These are phyloP conservation scores for Melanotaenia trifasciata DNA, from an alignment of 2,797 vertebrate species.

Conservation along the genomic window DNA sequence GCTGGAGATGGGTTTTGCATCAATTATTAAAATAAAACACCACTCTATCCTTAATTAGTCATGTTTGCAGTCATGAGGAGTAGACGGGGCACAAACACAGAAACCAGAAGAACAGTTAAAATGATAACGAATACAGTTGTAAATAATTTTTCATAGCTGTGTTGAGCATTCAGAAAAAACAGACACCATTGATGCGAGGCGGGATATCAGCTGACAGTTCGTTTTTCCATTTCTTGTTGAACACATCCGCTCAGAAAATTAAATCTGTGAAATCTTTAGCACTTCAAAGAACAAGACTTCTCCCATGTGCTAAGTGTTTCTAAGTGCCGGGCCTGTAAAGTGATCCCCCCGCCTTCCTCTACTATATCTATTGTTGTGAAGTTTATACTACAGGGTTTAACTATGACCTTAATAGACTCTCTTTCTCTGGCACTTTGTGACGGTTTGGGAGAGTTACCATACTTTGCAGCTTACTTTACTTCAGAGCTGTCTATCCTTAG, in stretches of 20 bases:
- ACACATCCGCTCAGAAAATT: slow-evolving; percentile 39
- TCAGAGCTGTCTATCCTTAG: slow-evolving; percentile 64
- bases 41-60: slow-evolving; percentile 24
- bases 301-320: slow-evolving; percentile 45
- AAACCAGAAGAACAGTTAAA: slow-evolving; percentile 17
- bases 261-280: slow-evolving; percentile 31
- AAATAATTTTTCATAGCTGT: slow-evolving; percentile 28
- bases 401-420: slow-evolving; percentile 65
- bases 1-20: slow-evolving; percentile 7
- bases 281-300: slow-evolving; percentile 46
- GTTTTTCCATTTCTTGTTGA: slow-evolving; percentile 21
- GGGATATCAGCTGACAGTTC: slow-evolving; percentile 5
- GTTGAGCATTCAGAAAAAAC: slow-evolving; percentile 8
- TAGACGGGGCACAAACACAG: slow-evolving; percentile 2
- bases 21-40: slow-evolving; percentile 35
- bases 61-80: slow-evolving; percentile 33
- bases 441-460: slow-evolving; percentile 53
- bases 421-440: slow-evolving; percentile 38
- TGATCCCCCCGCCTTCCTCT: neutral
- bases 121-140: slow-evolving; percentile 25
- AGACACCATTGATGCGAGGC: neutral
- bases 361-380: slow-evolving; percentile 52
- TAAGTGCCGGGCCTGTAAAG: slow-evolving; percentile 46
- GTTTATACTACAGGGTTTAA: slow-evolving; percentile 52
- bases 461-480: slow-evolving; percentile 59